Evolutionary conservation across 2,888 invertebrate genomes (phyloP).

Genomic region (Desoria tigrina): DNA sequence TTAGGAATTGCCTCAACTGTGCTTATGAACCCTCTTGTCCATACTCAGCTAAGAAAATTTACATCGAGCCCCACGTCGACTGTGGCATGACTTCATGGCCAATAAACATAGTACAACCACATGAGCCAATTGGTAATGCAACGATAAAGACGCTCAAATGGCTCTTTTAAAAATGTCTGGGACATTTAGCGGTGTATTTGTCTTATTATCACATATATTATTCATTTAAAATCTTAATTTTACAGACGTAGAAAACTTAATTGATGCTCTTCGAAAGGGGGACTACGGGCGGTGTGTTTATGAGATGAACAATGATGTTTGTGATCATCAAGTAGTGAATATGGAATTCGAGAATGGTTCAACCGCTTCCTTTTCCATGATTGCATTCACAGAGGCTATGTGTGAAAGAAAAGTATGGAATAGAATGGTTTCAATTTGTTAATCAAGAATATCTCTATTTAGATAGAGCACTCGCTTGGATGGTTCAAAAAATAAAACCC

Average conservation of each 20-base stretch:
- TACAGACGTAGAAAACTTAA: conserved; percentile 51
- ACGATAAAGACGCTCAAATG: not conserved
- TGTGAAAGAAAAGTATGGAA: conserved; percentile 56
- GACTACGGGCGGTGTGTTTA: conserved; percentile 60
- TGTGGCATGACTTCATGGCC: conserved; percentile 52
- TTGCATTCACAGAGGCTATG: conserved; percentile 57
- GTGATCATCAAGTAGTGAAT: conserved; percentile 58
- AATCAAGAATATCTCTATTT: not conserved
- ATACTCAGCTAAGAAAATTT: conserved; percentile 59
- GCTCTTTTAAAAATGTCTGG: too few relatives aligned
- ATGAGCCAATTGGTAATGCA: conserved; percentile 47
- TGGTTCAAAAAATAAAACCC: too few relatives aligned
- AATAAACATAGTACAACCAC: conserved; percentile 52
- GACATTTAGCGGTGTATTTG: too few relatives aligned
- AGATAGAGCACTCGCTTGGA: not conserved
- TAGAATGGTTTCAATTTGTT: not conserved
- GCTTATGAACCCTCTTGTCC: conserved; percentile 57
- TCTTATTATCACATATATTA: too few relatives aligned
- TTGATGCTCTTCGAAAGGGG: conserved; percentile 47
- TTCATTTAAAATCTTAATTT: not conserved
- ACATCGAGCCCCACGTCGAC: conserved; percentile 54
- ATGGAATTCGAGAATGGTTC: conserved; percentile 58
- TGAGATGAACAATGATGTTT: conserved; percentile 59
- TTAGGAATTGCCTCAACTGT: conserved; percentile 57
- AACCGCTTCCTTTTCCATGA: conserved; percentile 58